Evolutionary conservation across 2,797 vertebrate genomes (phyloP).

Genomic region (Ctenopoma kingsleyae): DNA sequence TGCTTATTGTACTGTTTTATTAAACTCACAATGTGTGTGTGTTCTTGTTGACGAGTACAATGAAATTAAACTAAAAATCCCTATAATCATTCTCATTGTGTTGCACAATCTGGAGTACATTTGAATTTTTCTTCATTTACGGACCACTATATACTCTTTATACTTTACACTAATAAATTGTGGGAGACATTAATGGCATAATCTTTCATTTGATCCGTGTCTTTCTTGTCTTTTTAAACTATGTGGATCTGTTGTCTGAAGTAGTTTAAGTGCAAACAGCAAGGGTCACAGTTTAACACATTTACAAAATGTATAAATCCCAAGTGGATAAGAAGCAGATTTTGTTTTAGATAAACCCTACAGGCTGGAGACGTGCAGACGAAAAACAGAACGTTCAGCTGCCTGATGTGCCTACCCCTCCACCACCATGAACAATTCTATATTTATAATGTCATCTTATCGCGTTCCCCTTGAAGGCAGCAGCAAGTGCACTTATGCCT

Average conservation of each 20-base stretch:
- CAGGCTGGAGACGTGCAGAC: slow-evolving; percentile 41
- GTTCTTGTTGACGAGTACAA: slow-evolving; percentile 1
- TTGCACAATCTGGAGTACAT: slow-evolving; percentile 8
- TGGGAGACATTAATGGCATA: slow-evolving; percentile 8
- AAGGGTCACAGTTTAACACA: slow-evolving; percentile 27
- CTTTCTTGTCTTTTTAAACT: slow-evolving; percentile 17
- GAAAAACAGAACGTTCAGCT: slow-evolving; percentile 81
- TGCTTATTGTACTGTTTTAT: neutral
- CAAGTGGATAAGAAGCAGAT: slow-evolving; percentile 46
- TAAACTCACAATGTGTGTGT: neutral
- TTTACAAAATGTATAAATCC: slow-evolving; percentile 29
- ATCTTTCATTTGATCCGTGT: slow-evolving; percentile 2
- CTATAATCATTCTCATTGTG: neutral
- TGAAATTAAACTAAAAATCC: neutral
- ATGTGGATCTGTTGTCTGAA: neutral
- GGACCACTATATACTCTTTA: neutral
- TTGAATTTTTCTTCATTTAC: neutral
- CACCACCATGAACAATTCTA: slow-evolving; percentile 83
- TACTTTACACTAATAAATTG: neutral
- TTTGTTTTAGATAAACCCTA: slow-evolving; percentile 65
- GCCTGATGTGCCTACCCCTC: slow-evolving; percentile 86
- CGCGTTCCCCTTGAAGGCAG: slow-evolving; percentile 90
- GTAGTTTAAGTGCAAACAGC: slow-evolving; percentile 22
- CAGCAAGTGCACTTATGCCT: slow-evolving; percentile 96
- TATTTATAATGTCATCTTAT: slow-evolving; percentile 97